phyloP scores from a whole-genome alignment of 2,113 vertebrate genomes.

The Silurus meridionalis region DNA sequence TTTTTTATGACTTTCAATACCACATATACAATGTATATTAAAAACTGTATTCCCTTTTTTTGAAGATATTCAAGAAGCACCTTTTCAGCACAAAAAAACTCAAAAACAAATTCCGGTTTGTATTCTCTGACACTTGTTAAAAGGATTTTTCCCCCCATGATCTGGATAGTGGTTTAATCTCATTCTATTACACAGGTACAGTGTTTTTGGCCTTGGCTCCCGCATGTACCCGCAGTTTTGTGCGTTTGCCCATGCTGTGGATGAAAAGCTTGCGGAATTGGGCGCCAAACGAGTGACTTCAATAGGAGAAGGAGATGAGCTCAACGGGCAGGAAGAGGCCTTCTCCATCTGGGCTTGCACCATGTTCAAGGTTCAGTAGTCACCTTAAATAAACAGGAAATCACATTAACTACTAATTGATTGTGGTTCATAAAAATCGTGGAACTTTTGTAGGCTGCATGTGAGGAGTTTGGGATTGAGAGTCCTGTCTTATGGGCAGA shows the following conservation, averaged over 20 bases:
- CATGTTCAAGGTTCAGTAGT: constrained; percentile 73
- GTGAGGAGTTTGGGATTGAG: constrained; percentile 72
- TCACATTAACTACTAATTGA: neutral
- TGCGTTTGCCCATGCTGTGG: constrained; percentile 79
- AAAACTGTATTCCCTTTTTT: constrained; percentile 16
- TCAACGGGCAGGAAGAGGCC: constrained; percentile 78
- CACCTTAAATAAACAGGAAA: neutral
- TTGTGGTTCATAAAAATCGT: neutral
- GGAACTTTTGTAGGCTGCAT: constrained; percentile 71
- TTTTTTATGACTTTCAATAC: neutral
- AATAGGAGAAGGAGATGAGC: constrained; percentile 81
- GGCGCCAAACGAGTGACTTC: constrained; percentile 71
- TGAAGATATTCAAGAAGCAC: constrained; percentile 77
- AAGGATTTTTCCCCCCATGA: neutral
- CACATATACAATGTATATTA: neutral
- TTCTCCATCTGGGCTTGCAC: constrained; percentile 77
- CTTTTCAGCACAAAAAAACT: constrained; percentile 71
- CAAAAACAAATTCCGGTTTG: constrained; percentile 61
- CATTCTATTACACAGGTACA: constrained; percentile 67
- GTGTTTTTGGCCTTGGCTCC: constrained; percentile 86
- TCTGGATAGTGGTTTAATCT: neutral
- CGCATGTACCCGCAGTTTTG: constrained; percentile 86
- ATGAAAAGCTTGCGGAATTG: constrained; percentile 73
- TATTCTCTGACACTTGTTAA: neutral
- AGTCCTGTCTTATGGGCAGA: constrained; percentile 69